These are phyloP conservation scores for Xyrauchen texanus DNA, from an alignment of 2,113 vertebrate genomes.

Conservation along the genomic window DNA sequence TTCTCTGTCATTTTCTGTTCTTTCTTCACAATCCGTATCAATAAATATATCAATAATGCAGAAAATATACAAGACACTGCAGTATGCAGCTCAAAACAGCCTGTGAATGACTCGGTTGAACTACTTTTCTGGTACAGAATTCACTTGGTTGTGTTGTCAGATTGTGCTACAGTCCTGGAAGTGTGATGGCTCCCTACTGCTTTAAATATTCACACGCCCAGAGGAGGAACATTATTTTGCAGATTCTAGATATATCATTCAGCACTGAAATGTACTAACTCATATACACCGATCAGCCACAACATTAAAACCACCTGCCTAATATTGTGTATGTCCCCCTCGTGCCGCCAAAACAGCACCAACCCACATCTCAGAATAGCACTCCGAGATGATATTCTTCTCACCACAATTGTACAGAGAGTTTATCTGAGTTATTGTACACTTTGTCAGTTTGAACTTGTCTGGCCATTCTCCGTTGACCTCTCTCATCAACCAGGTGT, in stretches of 20 bases:
- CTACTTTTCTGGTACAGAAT: background rate
- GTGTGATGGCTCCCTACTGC: background rate
- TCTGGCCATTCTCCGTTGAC: too few relatives aligned
- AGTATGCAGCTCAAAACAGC: background rate
- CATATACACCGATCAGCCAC: background rate
- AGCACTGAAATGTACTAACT: background rate
- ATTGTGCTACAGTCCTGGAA: background rate
- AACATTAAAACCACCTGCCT: too few relatives aligned
- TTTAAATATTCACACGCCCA: background rate
- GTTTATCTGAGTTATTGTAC: too few relatives aligned
- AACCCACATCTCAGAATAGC: too few relatives aligned
- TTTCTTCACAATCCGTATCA: background rate
- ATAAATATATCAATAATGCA: background rate
- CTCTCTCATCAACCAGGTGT: too few relatives aligned
- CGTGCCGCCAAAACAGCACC: too few relatives aligned
- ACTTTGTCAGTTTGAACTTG: too few relatives aligned
- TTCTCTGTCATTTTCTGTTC: background rate
- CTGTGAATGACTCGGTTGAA: background rate
- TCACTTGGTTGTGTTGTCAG: background rate
- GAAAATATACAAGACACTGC: background rate
- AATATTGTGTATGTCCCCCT: too few relatives aligned
- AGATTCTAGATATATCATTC: background rate
- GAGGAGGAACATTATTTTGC: background rate
- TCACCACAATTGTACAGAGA: too few relatives aligned
- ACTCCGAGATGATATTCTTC: too few relatives aligned